Evolutionary conservation across 1,140 invertebrate species (phyloP).

Genomic region (Tetraneura akinire): DNA sequence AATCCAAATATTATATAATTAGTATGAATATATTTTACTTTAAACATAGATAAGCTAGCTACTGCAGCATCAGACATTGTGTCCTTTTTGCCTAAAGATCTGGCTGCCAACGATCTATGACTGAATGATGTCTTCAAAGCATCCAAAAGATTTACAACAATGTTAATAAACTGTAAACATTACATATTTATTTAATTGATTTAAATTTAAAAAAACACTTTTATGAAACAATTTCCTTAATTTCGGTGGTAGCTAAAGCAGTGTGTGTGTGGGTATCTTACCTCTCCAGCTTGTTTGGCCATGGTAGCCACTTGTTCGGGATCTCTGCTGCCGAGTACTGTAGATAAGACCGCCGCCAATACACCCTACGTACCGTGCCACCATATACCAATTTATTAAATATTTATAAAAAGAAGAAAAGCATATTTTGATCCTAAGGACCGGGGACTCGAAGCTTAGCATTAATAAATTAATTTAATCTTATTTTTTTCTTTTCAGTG

Average conservation of each 20-base stretch:
- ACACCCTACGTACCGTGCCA: slow-evolving; percentile 69
- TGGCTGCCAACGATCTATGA: slow-evolving; percentile 78
- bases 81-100: slow-evolving; percentile 80
- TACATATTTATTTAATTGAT: neutral
- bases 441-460: slow-evolving; percentile 33
- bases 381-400: slow-evolving; percentile 51
- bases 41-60: slow-evolving; percentile 81
- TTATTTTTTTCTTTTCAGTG: neutral
- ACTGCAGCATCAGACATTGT: slow-evolving; percentile 82
- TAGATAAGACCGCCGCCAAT: slow-evolving; percentile 83
- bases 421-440: slow-evolving; percentile 44
- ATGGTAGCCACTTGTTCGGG: slow-evolving; percentile 84
- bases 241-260: slow-evolving; percentile 31
- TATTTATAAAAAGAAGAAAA: slow-evolving; percentile 48
- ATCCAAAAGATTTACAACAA: slow-evolving; percentile 85
- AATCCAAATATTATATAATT: slow-evolving; percentile 5
- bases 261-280: slow-evolving; percentile 62
- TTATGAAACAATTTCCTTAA: neutral
- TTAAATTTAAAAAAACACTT: neutral
- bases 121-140: slow-evolving; percentile 88
- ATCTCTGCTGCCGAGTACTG: slow-evolving; percentile 84
- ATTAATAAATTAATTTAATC: neutral
- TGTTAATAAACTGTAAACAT: slow-evolving; percentile 78
- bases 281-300: slow-evolving; percentile 91
- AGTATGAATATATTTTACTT: slow-evolving; percentile 61